Conservation (phyloP, 1,140 invertebrate genomes). For the Drosophila jambulina region DNA sequence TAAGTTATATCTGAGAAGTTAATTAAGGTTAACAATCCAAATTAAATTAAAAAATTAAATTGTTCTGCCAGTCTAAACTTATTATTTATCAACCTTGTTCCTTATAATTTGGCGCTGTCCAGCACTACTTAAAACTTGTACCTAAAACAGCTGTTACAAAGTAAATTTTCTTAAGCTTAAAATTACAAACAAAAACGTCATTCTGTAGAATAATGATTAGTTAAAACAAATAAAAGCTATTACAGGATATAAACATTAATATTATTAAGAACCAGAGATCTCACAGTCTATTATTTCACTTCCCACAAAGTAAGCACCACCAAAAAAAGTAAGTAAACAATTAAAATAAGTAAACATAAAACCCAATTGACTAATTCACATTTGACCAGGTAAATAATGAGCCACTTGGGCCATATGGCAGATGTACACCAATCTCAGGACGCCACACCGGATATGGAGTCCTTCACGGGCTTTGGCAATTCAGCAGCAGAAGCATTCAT, state of each 20-base stretch:
- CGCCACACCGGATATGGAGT: slow-evolving; percentile 67
- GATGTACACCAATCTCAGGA: slow-evolving; percentile 48
- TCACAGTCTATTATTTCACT: neutral
- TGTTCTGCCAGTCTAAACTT: too few relatives aligned
- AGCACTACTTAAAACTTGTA: slow-evolving; percentile 10
- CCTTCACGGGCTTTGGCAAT: slow-evolving; percentile 65
- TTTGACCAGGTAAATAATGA: slow-evolving; percentile 14
- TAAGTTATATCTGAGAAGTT: too few relatives aligned
- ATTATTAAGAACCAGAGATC: neutral
- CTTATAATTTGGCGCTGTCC: neutral
- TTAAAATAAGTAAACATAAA: neutral
- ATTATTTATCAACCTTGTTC: too few relatives aligned
- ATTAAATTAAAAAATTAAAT: too few relatives aligned
- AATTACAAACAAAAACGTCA: slow-evolving; percentile 15
- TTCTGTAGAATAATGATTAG: neutral
- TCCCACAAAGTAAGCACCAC: neutral
- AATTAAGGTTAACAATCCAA: too few relatives aligned
- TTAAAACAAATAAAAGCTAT: neutral
- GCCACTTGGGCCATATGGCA: slow-evolving; percentile 24
- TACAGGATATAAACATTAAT: neutral
- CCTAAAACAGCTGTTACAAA: slow-evolving; percentile 21
- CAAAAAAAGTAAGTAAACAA: slow-evolving; percentile 18
- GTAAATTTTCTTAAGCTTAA: slow-evolving; percentile 1
- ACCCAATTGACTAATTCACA: neutral
- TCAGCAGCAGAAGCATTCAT: slow-evolving; percentile 96